Conservation (phyloP, 2,113 vertebrate species). For the Barbus barbus region DNA sequence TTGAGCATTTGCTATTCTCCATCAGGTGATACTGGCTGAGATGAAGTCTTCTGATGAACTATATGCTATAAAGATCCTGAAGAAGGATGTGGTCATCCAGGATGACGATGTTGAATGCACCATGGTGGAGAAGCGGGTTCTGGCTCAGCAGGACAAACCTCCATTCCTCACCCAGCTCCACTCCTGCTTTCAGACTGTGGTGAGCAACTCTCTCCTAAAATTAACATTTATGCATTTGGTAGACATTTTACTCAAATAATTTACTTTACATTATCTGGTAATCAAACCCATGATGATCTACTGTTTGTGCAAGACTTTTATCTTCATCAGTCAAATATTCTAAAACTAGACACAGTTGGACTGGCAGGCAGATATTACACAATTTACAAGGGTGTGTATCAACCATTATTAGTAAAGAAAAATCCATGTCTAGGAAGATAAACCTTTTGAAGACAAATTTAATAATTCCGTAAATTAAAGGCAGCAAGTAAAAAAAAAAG, state of each 20-base stretch:
- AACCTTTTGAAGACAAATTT: background rate
- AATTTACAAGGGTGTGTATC: too few species aligned
- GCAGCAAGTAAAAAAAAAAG: background rate
- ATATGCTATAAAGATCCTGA: slow-evolving; percentile 23
- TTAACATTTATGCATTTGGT: slow-evolving; percentile 82
- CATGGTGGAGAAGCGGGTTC: slow-evolving; percentile 17
- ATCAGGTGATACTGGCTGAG: slow-evolving; percentile 94
- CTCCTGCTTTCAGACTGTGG: slow-evolving; percentile 30
- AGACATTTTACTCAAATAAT: slow-evolving; percentile 73
- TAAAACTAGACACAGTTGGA: too few species aligned
- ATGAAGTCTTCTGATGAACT: slow-evolving; percentile 75
- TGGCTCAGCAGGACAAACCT: slow-evolving; percentile 15
- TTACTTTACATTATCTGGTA: background rate
- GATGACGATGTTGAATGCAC: slow-evolving; percentile 30
- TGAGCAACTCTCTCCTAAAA: slow-evolving; percentile 88
- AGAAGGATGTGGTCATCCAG: slow-evolving; percentile 31
- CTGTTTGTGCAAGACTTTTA: too few species aligned
- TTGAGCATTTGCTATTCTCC: background rate
- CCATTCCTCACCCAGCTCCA: slow-evolving; percentile 11
- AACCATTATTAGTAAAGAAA: background rate
- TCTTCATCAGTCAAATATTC: too few species aligned
- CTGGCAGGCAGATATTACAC: too few species aligned
- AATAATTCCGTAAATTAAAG: background rate
- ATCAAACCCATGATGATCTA: too few species aligned
- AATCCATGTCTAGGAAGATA: background rate